A percentile compares a stretch with the other conserved stretches of the same genome.
phyloP scores from a whole-genome alignment of 23 tunicate genomes.

The Halocynthia roretzi region DNA sequence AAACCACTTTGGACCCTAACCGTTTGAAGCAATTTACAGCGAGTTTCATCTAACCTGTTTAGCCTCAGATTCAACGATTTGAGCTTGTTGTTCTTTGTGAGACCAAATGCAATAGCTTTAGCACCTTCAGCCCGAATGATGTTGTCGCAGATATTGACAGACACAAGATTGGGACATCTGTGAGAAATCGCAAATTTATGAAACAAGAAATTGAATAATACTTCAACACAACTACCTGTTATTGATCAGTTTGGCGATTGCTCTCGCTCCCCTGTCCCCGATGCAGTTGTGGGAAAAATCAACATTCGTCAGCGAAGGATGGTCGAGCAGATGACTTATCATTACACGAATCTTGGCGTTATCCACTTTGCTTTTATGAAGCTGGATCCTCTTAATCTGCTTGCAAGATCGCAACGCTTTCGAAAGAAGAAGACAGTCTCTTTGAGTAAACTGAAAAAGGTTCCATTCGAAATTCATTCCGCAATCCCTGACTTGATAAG shows the following conservation, averaged over 20 bases:
- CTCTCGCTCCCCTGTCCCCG: conserved; percentile 87
- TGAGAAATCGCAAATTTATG: background rate
- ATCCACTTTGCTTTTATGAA: conserved; percentile 85
- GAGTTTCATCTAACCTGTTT: conserved; percentile 35
- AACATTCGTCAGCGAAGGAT: conserved; percentile 54
- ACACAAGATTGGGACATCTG: conserved; percentile 79
- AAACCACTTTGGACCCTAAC: too few relatives aligned
- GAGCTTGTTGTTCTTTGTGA: conserved; percentile 51
- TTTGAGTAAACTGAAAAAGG: conserved; percentile 77
- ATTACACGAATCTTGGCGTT: conserved; percentile 65
- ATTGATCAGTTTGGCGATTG: conserved; percentile 83
- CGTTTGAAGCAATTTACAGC: too few relatives aligned
- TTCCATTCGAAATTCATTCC: conserved; percentile 99
- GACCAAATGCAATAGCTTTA: conserved; percentile 74
- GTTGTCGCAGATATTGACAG: conserved; percentile 62
- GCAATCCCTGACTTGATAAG: conserved; percentile 72
- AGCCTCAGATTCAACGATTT: conserved; percentile 53
- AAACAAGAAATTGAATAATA: background rate
- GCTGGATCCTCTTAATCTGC: conserved; percentile 37
- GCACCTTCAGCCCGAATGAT: conserved; percentile 75
- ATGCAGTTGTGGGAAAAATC: conserved; percentile 86
- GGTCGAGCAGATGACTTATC: conserved; percentile 68
- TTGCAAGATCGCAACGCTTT: conserved; percentile 47
- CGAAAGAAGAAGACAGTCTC: conserved; percentile 82
- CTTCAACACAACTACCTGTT: conserved; percentile 46